Conservation (phyloP, 2,888 invertebrate species). For the Ichneumon xanthorius region DNA sequence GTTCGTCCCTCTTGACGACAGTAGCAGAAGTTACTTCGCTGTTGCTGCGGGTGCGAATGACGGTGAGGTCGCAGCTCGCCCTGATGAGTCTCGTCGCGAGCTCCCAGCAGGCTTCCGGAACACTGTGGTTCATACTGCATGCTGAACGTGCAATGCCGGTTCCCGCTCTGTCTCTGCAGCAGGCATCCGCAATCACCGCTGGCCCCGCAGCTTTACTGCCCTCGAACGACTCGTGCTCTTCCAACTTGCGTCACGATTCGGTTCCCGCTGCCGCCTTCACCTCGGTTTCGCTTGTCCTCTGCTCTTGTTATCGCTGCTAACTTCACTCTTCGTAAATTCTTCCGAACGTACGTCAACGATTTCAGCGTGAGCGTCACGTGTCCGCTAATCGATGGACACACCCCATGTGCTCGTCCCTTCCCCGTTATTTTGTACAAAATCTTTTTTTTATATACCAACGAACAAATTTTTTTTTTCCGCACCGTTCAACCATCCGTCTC, state of each 20-base stretch:
- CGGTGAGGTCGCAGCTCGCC: conserved; percentile 72
- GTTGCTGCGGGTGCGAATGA: conserved; percentile 50
- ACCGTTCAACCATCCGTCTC: background rate
- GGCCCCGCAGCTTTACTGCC: conserved; percentile 61
- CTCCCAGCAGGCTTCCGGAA: conserved; percentile 80
- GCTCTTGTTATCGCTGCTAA: background rate
- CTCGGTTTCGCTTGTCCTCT: background rate
- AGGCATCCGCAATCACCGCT: conserved; percentile 67
- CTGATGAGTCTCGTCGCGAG: conserved; percentile 83
- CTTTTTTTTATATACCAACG: background rate
- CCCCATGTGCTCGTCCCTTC: conserved; percentile 37
- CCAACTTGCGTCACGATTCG: background rate
- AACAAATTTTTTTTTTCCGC: background rate
- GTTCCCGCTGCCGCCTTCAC: background rate
- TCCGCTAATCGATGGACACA: conserved; percentile 67
- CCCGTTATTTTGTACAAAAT: conserved; percentile 5
- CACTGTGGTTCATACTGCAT: conserved; percentile 84
- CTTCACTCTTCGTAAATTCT: background rate
- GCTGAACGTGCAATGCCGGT: conserved; percentile 76
- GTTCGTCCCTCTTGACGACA: conserved; percentile 16
- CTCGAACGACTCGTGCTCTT: conserved; percentile 30
- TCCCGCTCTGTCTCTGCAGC: conserved; percentile 67
- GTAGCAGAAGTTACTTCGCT: conserved; percentile 37
- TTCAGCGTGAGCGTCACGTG: conserved; percentile 55
- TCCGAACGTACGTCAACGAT: conserved; percentile 55